Percentiles rank a stretch among this genome's conserved stretches.
phyloP scores from a whole-genome alignment of 2,888 invertebrate genomes.

The Physocephala rufipes region DNA sequence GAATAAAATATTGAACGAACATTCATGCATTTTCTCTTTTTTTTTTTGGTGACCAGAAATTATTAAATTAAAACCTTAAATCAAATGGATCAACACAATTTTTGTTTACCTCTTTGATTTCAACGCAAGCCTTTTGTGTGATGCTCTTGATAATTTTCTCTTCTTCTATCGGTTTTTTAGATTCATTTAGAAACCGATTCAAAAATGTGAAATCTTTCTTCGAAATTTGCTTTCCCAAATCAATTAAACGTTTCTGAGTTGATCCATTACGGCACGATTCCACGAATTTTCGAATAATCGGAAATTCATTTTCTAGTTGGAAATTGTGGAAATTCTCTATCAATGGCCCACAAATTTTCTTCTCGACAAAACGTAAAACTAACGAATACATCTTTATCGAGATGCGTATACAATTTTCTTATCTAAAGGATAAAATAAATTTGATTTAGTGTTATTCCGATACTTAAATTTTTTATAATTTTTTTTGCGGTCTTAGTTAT shows the following conservation, averaged over 20 bases:
- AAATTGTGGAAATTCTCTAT: neutral
- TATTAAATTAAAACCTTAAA: neutral
- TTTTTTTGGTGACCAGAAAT: slow-evolving; percentile 6
- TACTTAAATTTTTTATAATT: no score
- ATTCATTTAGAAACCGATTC: slow-evolving; percentile 13
- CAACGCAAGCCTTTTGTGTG: neutral
- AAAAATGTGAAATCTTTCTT: neutral
- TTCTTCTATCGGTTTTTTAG: neutral
- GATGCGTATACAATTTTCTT: no score
- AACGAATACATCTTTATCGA: no score
- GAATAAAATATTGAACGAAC: neutral
- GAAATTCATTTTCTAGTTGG: slow-evolving; percentile 31
- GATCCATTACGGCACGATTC: no score
- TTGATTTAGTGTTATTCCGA: no score
- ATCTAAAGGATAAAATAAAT: no score
- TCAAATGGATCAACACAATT: neutral
- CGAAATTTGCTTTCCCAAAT: neutral
- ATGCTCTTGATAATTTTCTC: neutral
- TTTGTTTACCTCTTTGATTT: slow-evolving; percentile 4
- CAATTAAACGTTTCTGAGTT: neutral
- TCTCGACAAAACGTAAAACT: no score
- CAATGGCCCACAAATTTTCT: slow-evolving; percentile 31
- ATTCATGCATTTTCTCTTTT: neutral
- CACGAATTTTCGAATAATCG: neutral
- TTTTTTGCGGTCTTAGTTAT: no score